These are phyloP conservation scores for Exephanes ischioxanthus DNA, from an alignment of 2,888 invertebrate genomes.

Conservation along the genomic window DNA sequence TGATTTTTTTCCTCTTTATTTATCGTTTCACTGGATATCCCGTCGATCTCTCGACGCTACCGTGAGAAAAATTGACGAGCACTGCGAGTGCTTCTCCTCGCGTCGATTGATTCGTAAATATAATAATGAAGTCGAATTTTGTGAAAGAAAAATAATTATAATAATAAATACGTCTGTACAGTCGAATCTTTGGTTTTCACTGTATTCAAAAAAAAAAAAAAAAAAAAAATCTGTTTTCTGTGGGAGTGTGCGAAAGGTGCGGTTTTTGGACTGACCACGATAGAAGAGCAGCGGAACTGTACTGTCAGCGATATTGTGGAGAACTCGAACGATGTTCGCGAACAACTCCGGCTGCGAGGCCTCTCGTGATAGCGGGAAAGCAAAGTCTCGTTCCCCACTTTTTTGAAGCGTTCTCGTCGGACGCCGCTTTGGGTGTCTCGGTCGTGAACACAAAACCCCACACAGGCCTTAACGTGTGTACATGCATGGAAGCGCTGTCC, in stretches of 20 bases:
- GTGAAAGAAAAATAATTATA: background rate
- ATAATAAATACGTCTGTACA: too few relatives aligned
- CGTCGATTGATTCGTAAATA: background rate
- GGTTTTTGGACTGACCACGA: constrained; percentile 31
- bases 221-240: background rate
- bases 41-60: background rate
- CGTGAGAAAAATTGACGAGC: constrained; percentile 18
- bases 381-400: constrained; percentile 60
- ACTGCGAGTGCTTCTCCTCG: background rate
- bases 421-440: background rate
- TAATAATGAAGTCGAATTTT: background rate
- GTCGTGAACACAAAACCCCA: background rate
- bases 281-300: constrained; percentile 23
- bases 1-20: background rate
- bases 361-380: constrained; percentile 51
- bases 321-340: constrained; percentile 39
- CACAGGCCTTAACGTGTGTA: background rate
- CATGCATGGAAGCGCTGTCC: background rate
- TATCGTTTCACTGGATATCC: background rate
- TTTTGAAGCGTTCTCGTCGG: background rate
- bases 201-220: background rate
- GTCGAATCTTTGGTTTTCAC: too few relatives aligned
- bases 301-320: constrained; percentile 17
- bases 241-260: background rate
- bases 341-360: constrained; percentile 20